Percentiles rank a stretch among this genome's conserved stretches.
Conservation (phyloP, 2,113 vertebrate genomes). For the Neomonachus schauinslandi region DNA sequence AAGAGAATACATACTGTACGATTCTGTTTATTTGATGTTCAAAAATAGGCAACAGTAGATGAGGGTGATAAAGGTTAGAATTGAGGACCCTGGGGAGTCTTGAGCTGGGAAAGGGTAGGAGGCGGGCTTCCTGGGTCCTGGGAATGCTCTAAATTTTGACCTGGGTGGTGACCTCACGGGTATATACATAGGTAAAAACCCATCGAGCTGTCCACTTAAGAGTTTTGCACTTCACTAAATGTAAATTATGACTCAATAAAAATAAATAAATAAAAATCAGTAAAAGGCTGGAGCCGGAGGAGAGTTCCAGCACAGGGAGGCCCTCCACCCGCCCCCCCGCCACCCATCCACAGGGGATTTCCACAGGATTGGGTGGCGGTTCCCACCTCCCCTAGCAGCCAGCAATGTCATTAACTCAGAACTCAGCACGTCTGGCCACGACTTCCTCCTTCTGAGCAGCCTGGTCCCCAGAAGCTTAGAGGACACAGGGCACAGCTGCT, state of each 20-base stretch:
- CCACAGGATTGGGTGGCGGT: not conserved
- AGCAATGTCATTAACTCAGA: not conserved
- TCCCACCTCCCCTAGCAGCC: not conserved
- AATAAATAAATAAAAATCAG: not conserved
- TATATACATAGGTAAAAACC: not conserved
- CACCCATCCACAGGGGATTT: not conserved
- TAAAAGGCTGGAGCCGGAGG: not conserved
- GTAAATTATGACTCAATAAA: not conserved
- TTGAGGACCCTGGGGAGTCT: not conserved
- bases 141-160: not conserved
- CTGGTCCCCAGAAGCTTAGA: rapidly evolving
- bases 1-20: not conserved
- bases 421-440: not conserved
- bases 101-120: not conserved
- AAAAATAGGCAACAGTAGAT: not conserved
- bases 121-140: not conserved
- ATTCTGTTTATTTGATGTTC: not conserved
- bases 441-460: slow-evolving; percentile 26
- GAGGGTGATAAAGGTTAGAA: not conserved
- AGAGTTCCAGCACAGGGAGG: not conserved
- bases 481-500: not conserved
- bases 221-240: not conserved
- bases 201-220: not conserved
- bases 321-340: not conserved
- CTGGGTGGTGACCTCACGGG: not conserved